These are phyloP conservation scores for Calypte anna DNA, from an alignment of 2,113 vertebrate genomes.

Conservation along the genomic window DNA sequence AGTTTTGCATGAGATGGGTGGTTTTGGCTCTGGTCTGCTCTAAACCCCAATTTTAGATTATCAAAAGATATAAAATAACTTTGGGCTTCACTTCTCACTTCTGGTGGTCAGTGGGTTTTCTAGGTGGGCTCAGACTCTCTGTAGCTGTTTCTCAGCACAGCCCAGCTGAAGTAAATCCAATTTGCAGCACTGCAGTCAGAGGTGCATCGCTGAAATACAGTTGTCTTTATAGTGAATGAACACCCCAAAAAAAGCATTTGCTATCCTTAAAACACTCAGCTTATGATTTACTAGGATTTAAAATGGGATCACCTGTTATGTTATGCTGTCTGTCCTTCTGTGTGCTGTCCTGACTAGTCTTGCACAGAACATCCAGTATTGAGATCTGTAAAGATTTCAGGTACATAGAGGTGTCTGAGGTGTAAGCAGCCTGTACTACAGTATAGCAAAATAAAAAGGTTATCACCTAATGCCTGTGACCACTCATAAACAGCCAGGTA, in stretches of 20 bases:
- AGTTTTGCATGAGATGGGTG: not conserved
- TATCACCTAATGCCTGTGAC: not conserved
- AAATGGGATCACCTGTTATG: not conserved
- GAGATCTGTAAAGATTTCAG: not conserved
- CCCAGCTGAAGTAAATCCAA: not conserved
- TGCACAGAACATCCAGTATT: not conserved
- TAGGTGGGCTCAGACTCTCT: not conserved
- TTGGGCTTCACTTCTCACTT: not conserved
- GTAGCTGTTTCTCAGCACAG: not conserved
- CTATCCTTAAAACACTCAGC: not conserved
- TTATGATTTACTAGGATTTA: not conserved
- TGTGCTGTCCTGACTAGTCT: not conserved
- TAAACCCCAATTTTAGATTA: not conserved
- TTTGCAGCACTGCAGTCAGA: not conserved
- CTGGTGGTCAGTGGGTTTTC: not conserved
- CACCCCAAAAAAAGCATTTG: not conserved
- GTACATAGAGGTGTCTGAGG: not conserved
- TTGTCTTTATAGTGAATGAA: not conserved
- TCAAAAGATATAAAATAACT: not conserved
- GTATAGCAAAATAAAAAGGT: not conserved
- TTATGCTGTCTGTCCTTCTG: not conserved
- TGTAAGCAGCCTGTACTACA: not conserved
- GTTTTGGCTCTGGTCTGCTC: not conserved
- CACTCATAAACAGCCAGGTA: fast-evolving
- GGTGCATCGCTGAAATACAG: not conserved